Evolutionary conservation across 2,888 invertebrate genomes (phyloP).

Genomic region (Mimachlamys varia): DNA sequence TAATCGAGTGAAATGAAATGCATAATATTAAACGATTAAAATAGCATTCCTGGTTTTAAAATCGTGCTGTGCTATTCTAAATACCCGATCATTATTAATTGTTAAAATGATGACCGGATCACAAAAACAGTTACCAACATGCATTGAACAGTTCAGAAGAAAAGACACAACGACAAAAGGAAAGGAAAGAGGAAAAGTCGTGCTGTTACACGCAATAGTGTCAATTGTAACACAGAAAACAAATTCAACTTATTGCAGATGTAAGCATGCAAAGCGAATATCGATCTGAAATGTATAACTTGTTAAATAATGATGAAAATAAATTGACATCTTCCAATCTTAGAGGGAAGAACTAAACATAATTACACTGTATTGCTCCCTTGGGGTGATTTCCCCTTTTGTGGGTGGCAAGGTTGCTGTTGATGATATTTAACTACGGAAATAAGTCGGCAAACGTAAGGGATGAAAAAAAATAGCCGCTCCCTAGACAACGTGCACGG

Average conservation of each 20-base stretch:
- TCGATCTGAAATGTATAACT: neutral
- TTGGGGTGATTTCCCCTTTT: neutral
- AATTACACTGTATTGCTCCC: neutral
- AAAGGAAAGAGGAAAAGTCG: neutral
- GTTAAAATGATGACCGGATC: neutral
- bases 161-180: constrained; percentile 6
- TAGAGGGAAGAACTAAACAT: constrained; percentile 18
- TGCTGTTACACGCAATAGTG: neutral
- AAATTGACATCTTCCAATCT: constrained; percentile 8
- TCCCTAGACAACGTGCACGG: constrained; percentile 31
- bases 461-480: constrained; percentile 26
- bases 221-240: neutral
- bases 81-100: neutral
- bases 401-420: neutral
- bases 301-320: constrained; percentile 20
- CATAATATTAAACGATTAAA: neutral
- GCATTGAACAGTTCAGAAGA: neutral
- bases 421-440: neutral
- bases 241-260: constrained; percentile 5
- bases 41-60: constrained; percentile 17
- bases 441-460: constrained; percentile 26
- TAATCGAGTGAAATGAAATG: constrained; percentile 1
- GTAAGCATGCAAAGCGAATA: constrained; percentile 17
- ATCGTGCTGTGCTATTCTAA: neutral
- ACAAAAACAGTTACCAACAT: neutral